Percentiles rank a stretch among this genome's conserved stretches.
Conservation (phyloP, 1,140 invertebrate species). For the Pseudomyrmex cubaensis region DNA sequence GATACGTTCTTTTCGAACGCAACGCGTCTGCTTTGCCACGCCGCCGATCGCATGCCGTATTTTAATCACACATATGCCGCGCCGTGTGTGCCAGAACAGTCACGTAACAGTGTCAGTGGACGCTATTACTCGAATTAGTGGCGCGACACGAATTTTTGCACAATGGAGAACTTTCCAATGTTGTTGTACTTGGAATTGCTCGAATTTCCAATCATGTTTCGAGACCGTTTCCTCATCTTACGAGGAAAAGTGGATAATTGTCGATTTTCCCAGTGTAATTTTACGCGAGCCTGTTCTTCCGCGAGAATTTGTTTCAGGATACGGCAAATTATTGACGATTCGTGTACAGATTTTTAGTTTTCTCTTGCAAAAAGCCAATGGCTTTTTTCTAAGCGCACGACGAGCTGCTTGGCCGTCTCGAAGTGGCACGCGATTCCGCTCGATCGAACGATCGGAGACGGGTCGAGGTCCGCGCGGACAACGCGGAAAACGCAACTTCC, state of each 20-base stretch:
- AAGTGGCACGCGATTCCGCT: not conserved
- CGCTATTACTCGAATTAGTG: constrained; percentile 42
- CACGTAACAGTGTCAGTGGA: constrained; percentile 53
- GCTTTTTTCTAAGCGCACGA: not conserved
- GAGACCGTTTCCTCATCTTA: too few relatives aligned
- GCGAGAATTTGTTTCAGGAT: too few relatives aligned
- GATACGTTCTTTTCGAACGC: constrained; percentile 37
- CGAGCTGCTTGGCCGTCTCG: not conserved
- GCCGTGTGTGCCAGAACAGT: constrained; percentile 30
- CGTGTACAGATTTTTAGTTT: too few relatives aligned
- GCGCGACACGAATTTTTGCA: constrained; percentile 40
- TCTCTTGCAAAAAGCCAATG: too few relatives aligned
- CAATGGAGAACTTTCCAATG: constrained; percentile 43
- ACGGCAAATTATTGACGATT: too few relatives aligned
- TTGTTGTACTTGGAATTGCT: not conserved
- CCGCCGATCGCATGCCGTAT: constrained; percentile 29
- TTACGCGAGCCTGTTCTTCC: too few relatives aligned
- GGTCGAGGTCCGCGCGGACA: not conserved
- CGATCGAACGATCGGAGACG: not conserved
- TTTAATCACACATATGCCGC: constrained; percentile 40
- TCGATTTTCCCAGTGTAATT: too few relatives aligned
- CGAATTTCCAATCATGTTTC: not conserved
- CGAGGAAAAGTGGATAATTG: too few relatives aligned
- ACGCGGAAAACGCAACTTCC: constrained; percentile 5
- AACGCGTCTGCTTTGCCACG: not conserved